Percentiles rank a stretch among this genome's conserved stretches.
These are phyloP conservation scores for Biston betularia DNA, from an alignment of 2,888 invertebrate species.

Conservation along the genomic window DNA sequence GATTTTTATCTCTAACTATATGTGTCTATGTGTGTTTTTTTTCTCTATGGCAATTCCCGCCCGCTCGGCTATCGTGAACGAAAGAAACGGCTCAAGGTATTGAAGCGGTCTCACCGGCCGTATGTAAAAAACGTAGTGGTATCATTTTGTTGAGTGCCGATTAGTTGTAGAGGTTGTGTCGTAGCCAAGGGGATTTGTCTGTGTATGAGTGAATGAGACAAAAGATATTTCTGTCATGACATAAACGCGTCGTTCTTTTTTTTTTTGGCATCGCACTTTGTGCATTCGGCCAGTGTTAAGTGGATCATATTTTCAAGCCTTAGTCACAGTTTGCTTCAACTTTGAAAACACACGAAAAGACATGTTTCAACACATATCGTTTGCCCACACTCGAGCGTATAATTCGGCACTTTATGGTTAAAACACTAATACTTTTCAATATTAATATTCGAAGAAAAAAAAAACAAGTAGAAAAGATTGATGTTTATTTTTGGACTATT, in stretches of 20 bases:
- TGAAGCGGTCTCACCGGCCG: conserved; percentile 52
- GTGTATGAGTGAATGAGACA: conserved; percentile 69
- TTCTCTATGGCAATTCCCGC: conserved; percentile 90
- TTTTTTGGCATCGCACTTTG: too few relatives aligned
- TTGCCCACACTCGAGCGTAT: too few relatives aligned
- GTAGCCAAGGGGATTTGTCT: conserved; percentile 86
- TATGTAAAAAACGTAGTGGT: conserved; percentile 69
- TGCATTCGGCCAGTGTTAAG: too few relatives aligned
- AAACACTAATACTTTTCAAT: too few relatives aligned
- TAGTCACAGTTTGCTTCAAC: too few relatives aligned
- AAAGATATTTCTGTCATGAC: conserved; percentile 66
- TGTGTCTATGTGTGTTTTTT: conserved; percentile 89
- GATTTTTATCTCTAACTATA: conserved; percentile 85
- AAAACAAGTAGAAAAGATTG: too few relatives aligned
- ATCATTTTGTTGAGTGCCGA: conserved; percentile 74
- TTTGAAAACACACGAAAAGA: too few relatives aligned
- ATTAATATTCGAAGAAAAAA: too few relatives aligned
- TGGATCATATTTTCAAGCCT: too few relatives aligned
- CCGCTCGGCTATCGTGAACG: conserved; percentile 87
- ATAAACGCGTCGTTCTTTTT: background rate
- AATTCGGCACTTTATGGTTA: too few relatives aligned
- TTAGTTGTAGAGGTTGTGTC: conserved; percentile 83
- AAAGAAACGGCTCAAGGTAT: conserved; percentile 86
- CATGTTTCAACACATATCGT: too few relatives aligned
- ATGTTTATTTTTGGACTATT: too few relatives aligned